Base-by-base conservation (phyloP, 2,888 invertebrate genomes). In the Drosophila peninsularis region DNA sequence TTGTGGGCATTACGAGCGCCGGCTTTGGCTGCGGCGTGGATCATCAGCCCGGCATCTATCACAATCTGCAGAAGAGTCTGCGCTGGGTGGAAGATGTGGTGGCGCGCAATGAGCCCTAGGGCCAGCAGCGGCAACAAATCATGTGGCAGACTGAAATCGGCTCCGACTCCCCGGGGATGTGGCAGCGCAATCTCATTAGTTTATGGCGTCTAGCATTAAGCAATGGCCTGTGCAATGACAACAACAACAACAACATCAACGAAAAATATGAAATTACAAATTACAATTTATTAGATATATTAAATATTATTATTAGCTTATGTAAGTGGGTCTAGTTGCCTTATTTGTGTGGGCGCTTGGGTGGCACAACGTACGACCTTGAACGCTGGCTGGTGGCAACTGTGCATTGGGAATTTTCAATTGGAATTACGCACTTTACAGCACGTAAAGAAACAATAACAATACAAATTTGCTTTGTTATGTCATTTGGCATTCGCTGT, bases 11-110 rank as follows among this genome's bases (percentile, higher is more conserved):
- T 73, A 97, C 96, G 0, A 96, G 96, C 30, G 97, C 97, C 0
- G 97, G 97, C 7, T 97, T 97, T 90, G 97, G 97, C 50, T 97
- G 97, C 90, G 97, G 96, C 0, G 96, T 96, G 14, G 96, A 96
- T 88, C 95, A 96, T 87, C 97, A 97, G 91, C 97, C 97, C 0
- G 97, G 97, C 34, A 97, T 97, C 82, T 97, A 97, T 92, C 97
- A 97, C 91, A 96, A 96, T 90, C 95, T 97, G 3, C 94, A 95
- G 79, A 94, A 94, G 81, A 96, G 96, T 6, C 93, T 95, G 27
- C 93, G 93, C 70, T 96, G 96, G 96, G 96, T 96, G 63, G 93
- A 93, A 74, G 93, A 94, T 19, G 92, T 95, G 58, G 93, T 95
- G 47, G 62, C 78, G 6, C 89, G 78, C 63, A 90, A 90, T 55